Conservation (phyloP, 2,113 vertebrate species). For the Peromyscus leucopus region DNA sequence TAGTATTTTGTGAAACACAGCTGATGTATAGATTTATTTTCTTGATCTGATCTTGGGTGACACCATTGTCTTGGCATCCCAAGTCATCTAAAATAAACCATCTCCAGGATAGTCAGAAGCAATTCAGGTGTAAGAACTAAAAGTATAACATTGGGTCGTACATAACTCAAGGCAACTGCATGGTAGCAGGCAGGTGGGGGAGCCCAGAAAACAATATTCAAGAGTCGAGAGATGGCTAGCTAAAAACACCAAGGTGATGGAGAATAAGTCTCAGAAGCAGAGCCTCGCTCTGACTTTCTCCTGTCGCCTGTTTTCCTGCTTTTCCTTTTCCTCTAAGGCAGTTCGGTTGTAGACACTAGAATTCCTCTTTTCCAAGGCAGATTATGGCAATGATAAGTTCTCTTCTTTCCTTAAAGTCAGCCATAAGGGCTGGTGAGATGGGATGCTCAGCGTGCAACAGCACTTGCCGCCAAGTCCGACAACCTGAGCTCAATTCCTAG, state of each 20-base stretch:
- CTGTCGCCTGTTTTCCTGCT: background rate
- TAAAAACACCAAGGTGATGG: background rate
- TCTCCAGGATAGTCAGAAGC: background rate
- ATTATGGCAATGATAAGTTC: background rate
- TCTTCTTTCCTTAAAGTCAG: background rate
- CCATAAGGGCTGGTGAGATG: background rate
- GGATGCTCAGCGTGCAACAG: background rate
- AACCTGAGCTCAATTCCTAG: background rate
- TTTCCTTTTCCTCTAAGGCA: background rate
- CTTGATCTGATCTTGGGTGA: background rate
- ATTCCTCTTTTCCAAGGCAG: background rate
- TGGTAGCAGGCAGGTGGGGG: background rate
- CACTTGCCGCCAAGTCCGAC: background rate
- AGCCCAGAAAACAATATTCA: background rate
- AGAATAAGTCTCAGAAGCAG: background rate
- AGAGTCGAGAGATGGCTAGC: background rate
- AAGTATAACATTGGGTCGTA: background rate
- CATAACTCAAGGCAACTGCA: background rate
- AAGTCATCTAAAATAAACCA: background rate
- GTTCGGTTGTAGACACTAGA: background rate
- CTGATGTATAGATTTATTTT: background rate
- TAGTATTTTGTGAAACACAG: background rate
- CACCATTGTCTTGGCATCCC: background rate
- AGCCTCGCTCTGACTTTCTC: background rate
- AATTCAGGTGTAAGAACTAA: background rate